Base-by-base conservation (phyloP, 2,113 vertebrate species). In the Ornithorhynchus anatinus region DNA sequence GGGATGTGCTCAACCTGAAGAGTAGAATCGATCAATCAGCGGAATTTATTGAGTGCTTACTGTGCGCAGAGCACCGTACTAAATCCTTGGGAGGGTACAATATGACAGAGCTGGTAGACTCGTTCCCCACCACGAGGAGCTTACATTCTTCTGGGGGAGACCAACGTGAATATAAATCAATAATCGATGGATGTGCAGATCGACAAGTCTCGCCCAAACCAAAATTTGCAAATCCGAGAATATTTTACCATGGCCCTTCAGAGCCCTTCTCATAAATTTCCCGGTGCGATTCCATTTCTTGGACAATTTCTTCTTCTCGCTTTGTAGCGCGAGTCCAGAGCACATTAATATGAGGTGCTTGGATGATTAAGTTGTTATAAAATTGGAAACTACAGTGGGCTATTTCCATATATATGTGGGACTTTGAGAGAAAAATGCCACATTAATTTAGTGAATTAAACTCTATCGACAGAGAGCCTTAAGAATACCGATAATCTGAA, bases 391-490 rank as follows among this genome's bases (percentile, higher is more conserved):
- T 71, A 37, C 7, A 29, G 22, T 50, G 2, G 13, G 2, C 31
- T 48, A 23, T 76, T 40, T 43, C 36, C 77, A 76, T 75, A 57
- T 35, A 63, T 23, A n/a, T n/a, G 72, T 67, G 1, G 3, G 27
- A 5, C n/a, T 56, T 59, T 53, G 23, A 17, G 31, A 72, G 47
- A 85, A 84, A n/a, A 77, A 31, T 11, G 15, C 2, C 20, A 60
- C 12, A 58, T 51, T 60, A 15, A 45, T 79, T 70, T 69, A 57
- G 19, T 37, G 32, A 70, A 63, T 65, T 65, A 61, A 59, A 77
- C 70, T 69, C 17, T 63, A 36, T 74, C 71, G 52, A 59, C 40
- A 72, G 47, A 68, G 9, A 37, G 12, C 72, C 68, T 84, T 53
- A 43, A 54, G 43, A 86, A 65, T 10, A 59, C 3, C 8, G 4